These are phyloP conservation scores for Didymodactylos carnosus DNA, from an alignment of 2,888 invertebrate species.

Conservation along the genomic window DNA sequence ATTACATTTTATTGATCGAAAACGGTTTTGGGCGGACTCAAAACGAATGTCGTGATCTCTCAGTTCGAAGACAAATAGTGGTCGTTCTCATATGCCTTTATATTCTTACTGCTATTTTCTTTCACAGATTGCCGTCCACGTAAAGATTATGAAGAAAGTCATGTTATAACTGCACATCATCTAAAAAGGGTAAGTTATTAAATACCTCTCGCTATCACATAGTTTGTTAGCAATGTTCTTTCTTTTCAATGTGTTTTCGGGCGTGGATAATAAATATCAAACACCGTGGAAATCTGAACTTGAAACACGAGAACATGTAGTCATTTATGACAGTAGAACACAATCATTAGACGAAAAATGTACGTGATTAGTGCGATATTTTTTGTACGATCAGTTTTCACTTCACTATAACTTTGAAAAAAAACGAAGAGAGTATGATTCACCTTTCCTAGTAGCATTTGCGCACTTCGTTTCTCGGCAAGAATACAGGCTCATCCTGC, in stretches of 20 bases:
- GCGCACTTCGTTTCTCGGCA: too few species aligned
- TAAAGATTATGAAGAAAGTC: slow-evolving; percentile 32
- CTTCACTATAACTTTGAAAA: too few species aligned
- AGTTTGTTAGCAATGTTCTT: not conserved
- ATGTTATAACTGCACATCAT: slow-evolving; percentile 31
- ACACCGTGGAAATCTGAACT: slow-evolving; percentile 32
- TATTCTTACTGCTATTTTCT: not conserved
- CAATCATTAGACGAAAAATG: slow-evolving; percentile 20
- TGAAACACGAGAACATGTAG: slow-evolving; percentile 30
- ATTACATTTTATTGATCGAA: too few species aligned
- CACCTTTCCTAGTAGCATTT: too few species aligned
- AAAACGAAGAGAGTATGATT: too few species aligned
- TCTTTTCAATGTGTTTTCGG: slow-evolving; percentile 19
- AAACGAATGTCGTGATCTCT: too few species aligned
- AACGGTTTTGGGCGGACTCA: too few species aligned
- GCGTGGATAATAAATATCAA: slow-evolving; percentile 22
- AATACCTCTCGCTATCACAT: not conserved
- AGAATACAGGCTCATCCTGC: too few species aligned
- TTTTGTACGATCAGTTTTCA: not conserved
- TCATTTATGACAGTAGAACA: slow-evolving; percentile 29
- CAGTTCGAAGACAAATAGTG: too few species aligned
- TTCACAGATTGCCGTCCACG: slow-evolving; percentile 20
- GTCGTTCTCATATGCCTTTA: not conserved
- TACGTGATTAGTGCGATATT: not conserved
- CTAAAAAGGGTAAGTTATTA: slow-evolving; percentile 24